Evolutionary conservation across 2,888 invertebrate genomes (phyloP).

Genomic region (Tribolium freemani): DNA sequence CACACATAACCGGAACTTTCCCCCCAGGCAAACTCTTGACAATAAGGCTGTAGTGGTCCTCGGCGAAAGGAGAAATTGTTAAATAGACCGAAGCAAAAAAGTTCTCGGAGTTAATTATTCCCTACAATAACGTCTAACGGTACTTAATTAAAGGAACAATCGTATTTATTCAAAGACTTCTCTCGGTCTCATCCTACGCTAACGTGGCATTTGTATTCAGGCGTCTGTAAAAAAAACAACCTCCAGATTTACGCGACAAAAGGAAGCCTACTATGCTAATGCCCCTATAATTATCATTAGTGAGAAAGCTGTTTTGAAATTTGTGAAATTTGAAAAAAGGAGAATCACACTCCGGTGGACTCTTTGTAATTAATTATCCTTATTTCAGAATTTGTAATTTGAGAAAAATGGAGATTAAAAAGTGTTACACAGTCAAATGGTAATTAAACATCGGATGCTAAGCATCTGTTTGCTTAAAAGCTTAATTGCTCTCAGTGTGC

Average conservation of each 20-base stretch:
- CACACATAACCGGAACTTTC: conserved; percentile 4
- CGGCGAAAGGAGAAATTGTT: conserved; percentile 38
- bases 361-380: conserved; percentile 30
- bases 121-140: conserved; percentile 50
- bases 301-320: conserved; percentile 37
- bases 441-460: conserved; percentile 28
- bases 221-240: conserved; percentile 29
- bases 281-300: conserved; percentile 44
- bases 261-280: conserved; percentile 38
- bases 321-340: conserved; percentile 23
- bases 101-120: conserved; percentile 55
- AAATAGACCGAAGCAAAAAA: conserved; percentile 48
- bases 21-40: not conserved
- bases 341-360: not conserved
- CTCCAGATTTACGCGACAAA: conserved; percentile 40
- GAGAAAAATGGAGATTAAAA: conserved; percentile 28
- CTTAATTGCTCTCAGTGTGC: conserved; percentile 34
- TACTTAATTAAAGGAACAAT: conserved; percentile 60
- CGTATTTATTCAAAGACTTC: conserved; percentile 56
- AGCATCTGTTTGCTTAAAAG: conserved; percentile 38
- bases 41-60: conserved; percentile 23
- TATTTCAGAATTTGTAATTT: conserved; percentile 22
- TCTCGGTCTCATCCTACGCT: conserved; percentile 31
- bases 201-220: conserved; percentile 39
- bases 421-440: conserved; percentile 18